phyloP scores from a whole-genome alignment of 2,888 invertebrate species.

The Leptinotarsa tumamoca region DNA sequence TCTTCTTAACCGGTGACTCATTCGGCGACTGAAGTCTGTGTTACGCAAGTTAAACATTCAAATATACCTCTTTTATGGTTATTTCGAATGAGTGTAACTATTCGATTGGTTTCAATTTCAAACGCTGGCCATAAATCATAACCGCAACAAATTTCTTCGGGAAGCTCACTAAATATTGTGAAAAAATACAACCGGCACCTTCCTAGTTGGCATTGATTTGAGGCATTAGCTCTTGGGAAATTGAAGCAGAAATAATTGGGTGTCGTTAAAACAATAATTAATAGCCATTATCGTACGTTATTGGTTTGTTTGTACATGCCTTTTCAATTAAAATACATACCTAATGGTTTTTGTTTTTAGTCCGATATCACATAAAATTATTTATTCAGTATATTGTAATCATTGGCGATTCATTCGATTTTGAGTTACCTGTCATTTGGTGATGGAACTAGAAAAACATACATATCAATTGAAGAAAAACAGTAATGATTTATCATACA shows the following conservation, averaged over 20 bases:
- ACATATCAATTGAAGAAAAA: background rate
- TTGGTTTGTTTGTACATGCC: conserved; percentile 3
- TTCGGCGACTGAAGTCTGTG: background rate
- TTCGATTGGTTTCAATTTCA: conserved; percentile 10
- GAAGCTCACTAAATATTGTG: background rate
- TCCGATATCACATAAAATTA: background rate
- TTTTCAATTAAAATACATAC: conserved; percentile 13
- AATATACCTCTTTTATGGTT: background rate
- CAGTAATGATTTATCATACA: background rate
- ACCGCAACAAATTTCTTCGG: background rate
- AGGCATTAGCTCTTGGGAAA: background rate
- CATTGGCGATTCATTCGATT: background rate
- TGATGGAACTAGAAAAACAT: background rate
- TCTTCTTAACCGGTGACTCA: background rate
- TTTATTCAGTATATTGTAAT: background rate
- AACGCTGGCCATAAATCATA: background rate
- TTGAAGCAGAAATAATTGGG: conserved; percentile 10
- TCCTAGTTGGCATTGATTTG: background rate
- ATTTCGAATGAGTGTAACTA: background rate
- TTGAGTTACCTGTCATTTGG: background rate
- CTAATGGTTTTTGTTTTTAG: background rate
- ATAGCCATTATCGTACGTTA: conserved; percentile 8
- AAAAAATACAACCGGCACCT: background rate
- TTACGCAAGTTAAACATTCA: background rate
- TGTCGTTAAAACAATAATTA: conserved; percentile 9